Conservation (phyloP, 2,888 invertebrate species). For the Morpho achilles region DNA sequence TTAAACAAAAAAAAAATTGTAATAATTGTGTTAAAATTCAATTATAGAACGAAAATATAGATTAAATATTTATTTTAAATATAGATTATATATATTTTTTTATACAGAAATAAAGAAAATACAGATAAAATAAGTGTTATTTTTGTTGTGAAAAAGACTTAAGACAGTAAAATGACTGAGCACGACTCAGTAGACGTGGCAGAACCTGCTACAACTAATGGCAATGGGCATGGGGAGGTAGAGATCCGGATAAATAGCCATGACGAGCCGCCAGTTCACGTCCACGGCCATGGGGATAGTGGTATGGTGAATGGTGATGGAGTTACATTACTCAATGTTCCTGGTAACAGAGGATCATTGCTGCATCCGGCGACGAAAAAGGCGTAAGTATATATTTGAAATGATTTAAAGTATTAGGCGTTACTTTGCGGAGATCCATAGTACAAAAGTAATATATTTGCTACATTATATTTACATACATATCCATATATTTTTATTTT, state of each 20-base stretch:
- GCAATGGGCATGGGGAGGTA: constrained; percentile 30
- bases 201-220: constrained; percentile 35
- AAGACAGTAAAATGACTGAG: constrained; percentile 46
- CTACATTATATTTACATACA: no score
- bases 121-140: constrained; percentile 13
- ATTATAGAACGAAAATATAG: no score
- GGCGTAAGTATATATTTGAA: constrained; percentile 17
- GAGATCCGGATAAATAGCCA: neutral
- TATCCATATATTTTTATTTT: no score
- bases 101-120: constrained; percentile 6
- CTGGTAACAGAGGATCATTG: constrained; percentile 22
- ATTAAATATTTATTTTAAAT: no score
- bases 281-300: neutral
- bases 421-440: no score
- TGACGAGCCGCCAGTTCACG: neutral
- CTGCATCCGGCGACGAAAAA: constrained; percentile 19
- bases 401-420: no score
- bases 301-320: constrained; percentile 12
- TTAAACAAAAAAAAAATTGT: no score
- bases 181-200: constrained; percentile 54
- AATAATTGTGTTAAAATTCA: no score
- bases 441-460: no score
- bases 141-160: constrained; percentile 6
- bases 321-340: constrained; percentile 13
- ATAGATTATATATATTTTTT: neutral